Conservation (phyloP, 2,113 vertebrate genomes). For the Gasterosteus aculeatus region DNA sequence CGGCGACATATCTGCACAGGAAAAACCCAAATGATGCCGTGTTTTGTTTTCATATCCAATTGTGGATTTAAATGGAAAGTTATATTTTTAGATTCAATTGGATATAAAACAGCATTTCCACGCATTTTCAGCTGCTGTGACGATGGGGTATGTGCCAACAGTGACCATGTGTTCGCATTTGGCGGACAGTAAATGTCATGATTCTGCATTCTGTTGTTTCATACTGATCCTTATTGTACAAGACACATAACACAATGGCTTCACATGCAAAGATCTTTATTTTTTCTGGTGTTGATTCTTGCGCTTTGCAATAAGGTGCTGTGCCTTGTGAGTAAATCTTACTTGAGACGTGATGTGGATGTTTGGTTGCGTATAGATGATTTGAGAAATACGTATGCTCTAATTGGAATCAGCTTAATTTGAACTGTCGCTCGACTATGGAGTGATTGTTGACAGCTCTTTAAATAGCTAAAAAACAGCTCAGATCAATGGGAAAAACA, state of each 20-base stretch:
- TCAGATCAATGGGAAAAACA: slow-evolving; percentile 54
- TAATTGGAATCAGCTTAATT: too few species aligned
- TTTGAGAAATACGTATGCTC: neutral
- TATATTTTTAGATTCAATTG: neutral
- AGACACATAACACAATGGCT: neutral
- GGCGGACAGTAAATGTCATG: neutral
- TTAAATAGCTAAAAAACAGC: slow-evolving; percentile 63
- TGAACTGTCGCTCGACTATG: too few species aligned
- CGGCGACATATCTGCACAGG: slow-evolving; percentile 48
- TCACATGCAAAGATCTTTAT: neutral
- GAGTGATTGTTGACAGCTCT: neutral
- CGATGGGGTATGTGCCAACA: too few species aligned
- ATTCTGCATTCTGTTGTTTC: neutral
- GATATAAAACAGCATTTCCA: neutral
- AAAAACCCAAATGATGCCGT: slow-evolving; percentile 55
- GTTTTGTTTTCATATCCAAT: slow-evolving; percentile 34
- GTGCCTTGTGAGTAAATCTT: slow-evolving; percentile 5
- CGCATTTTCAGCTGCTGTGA: neutral
- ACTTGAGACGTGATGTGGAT: neutral
- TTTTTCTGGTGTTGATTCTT: neutral
- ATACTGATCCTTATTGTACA: slow-evolving; percentile 1
- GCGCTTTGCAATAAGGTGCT: neutral
- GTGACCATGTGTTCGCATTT: neutral
- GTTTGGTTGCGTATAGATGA: neutral
- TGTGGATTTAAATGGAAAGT: slow-evolving; percentile 7